These are phyloP conservation scores for Incurvaria masculella DNA, from an alignment of 2,888 invertebrate genomes.

Conservation along the genomic window DNA sequence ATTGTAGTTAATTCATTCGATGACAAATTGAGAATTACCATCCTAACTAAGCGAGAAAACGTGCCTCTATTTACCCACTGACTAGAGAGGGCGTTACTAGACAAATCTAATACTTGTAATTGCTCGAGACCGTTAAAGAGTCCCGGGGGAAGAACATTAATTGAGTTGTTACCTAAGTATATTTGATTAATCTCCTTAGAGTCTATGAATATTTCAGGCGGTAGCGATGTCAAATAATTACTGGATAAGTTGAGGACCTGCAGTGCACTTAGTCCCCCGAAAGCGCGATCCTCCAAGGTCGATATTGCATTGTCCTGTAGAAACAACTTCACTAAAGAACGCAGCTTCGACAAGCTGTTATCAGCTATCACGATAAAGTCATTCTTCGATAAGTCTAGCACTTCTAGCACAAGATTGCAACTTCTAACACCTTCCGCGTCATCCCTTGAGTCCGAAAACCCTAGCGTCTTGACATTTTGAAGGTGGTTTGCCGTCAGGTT, in stretches of 20 bases:
- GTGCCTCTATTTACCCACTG: conserved; percentile 73
- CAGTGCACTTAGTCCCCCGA: conserved; percentile 64
- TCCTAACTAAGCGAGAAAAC: conserved; percentile 67
- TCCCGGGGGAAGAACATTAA: conserved; percentile 70
- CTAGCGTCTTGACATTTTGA: conserved; percentile 70
- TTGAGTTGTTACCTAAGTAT: conserved; percentile 71
- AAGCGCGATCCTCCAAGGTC: conserved; percentile 68
- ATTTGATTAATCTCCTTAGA: conserved; percentile 65
- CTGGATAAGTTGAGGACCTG: conserved; percentile 74
- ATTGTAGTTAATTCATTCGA: conserved; percentile 67
- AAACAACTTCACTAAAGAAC: conserved; percentile 64
- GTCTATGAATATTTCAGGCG: conserved; percentile 70
- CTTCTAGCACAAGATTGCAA: conserved; percentile 66
- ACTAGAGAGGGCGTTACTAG: conserved; percentile 67
- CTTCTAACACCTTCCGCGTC: conserved; percentile 58
- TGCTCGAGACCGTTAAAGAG: conserved; percentile 69
- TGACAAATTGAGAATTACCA: conserved; percentile 72
- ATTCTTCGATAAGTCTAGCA: conserved; percentile 71
- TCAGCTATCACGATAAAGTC: conserved; percentile 68
- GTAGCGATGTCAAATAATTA: conserved; percentile 71
- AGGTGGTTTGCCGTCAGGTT: conserved; percentile 76
- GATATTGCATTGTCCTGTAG: conserved; percentile 75
- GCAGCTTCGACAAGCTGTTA: conserved; percentile 65
- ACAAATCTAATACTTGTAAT: conserved; percentile 69
- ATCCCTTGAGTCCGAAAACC: conserved; percentile 67